Evolutionary conservation across 2,888 invertebrate genomes (phyloP).

Genomic region (Pollenia labialis): DNA sequence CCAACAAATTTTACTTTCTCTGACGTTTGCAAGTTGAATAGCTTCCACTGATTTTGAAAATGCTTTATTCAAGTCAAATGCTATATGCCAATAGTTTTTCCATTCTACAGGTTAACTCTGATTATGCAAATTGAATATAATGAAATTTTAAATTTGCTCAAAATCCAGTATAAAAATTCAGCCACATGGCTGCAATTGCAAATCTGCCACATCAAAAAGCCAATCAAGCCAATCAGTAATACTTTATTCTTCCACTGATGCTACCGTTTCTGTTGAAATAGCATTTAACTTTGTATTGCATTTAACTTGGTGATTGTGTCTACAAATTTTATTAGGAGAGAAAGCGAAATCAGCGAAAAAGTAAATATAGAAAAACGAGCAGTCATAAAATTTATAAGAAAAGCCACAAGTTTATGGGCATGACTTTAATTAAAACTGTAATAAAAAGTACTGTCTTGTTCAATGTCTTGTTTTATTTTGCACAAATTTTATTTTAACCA

Average conservation of each 20-base stretch:
- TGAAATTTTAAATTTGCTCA: slow-evolving; percentile 41
- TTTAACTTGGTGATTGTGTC: neutral
- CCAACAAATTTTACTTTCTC: slow-evolving; percentile 5
- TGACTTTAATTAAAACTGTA: slow-evolving; percentile 49
- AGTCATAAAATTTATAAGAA: neutral
- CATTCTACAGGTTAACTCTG: slow-evolving; percentile 34
- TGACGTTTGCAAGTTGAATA: slow-evolving; percentile 19
- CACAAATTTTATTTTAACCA: slow-evolving; percentile 18
- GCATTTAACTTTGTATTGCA: slow-evolving; percentile 36
- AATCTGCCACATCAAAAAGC: slow-evolving; percentile 4
- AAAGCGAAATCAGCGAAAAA: neutral
- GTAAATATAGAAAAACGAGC: slow-evolving; percentile 7
- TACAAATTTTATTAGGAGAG: neutral
- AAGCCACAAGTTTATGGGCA: slow-evolving; percentile 26
- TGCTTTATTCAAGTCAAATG: neutral
- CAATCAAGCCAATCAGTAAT: slow-evolving; percentile 11
- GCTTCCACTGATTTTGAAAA: slow-evolving; percentile 27
- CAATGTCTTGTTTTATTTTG: slow-evolving; percentile 24
- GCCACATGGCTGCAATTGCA: slow-evolving; percentile 14
- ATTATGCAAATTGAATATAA: slow-evolving; percentile 67
- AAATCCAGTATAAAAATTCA: slow-evolving; percentile 1
- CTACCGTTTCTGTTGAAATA: neutral
- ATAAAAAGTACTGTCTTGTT: slow-evolving; percentile 43
- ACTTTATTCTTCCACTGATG: neutral
- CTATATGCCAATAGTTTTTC: neutral